Conservation (phyloP, 2,113 vertebrate genomes). For the Semnornis frantzii region DNA sequence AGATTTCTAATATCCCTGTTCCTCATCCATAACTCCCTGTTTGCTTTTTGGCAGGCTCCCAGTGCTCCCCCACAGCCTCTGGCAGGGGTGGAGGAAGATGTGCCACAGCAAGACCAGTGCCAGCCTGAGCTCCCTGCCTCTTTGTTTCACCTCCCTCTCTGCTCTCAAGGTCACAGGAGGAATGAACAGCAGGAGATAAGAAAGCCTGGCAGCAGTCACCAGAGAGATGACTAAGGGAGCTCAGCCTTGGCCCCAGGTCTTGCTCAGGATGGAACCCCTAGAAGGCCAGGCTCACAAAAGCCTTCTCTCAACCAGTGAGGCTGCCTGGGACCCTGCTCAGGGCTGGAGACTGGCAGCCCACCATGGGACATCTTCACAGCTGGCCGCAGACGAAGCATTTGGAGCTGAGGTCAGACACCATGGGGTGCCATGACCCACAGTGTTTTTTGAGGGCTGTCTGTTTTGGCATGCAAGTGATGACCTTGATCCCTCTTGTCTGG, state of each 20-base stretch:
- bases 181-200: background rate
- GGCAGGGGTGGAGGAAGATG: background rate
- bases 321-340: background rate
- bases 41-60: background rate
- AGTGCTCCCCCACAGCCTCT: no score
- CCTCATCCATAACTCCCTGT: background rate
- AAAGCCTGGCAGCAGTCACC: background rate
- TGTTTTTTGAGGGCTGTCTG: background rate
- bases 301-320: fast-evolving
- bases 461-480: background rate
- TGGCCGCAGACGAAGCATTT: fast-evolving
- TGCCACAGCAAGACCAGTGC: background rate
- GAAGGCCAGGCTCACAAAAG: background rate
- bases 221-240: background rate
- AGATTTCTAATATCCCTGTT: background rate
- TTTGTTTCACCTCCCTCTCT: background rate
- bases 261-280: no score
- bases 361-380: background rate
- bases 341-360: fast-evolving
- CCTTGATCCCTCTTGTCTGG: fast-evolving
- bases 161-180: background rate
- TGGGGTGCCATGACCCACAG: background rate
- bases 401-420: background rate
- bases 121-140: background rate
- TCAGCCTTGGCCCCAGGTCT: background rate